phyloP scores from a whole-genome alignment of 2,797 vertebrate species.

The Siniperca scherzeri region DNA sequence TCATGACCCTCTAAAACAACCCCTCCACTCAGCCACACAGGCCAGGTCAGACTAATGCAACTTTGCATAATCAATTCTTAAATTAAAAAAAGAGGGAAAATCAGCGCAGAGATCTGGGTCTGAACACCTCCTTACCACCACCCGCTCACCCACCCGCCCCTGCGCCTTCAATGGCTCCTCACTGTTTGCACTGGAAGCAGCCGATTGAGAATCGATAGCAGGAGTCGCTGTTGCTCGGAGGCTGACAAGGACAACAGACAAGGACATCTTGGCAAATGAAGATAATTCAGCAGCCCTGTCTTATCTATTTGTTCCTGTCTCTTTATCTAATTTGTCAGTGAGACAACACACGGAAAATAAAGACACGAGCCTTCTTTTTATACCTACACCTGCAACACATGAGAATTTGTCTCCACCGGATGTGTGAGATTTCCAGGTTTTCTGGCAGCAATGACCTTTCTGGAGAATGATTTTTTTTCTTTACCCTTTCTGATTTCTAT shows the following conservation, averaged over 20 bases:
- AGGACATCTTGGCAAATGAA: slow-evolving; percentile 77
- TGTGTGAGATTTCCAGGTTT: slow-evolving; percentile 56
- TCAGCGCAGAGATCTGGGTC: slow-evolving; percentile 37
- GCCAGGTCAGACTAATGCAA: slow-evolving; percentile 52
- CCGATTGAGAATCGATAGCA: slow-evolving; percentile 78
- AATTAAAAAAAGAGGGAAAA: slow-evolving; percentile 38
- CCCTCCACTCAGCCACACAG: slow-evolving; percentile 35
- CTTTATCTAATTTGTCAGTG: slow-evolving; percentile 73
- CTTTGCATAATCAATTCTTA: slow-evolving; percentile 79
- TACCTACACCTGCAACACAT: slow-evolving; percentile 19
- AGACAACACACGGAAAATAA: slow-evolving; percentile 31
- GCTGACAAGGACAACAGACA: slow-evolving; percentile 77
- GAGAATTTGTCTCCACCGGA: slow-evolving; percentile 37
- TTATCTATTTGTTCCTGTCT: slow-evolving; percentile 79
- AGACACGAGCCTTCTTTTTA: slow-evolving; percentile 32
- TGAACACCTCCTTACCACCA: slow-evolving; percentile 22
- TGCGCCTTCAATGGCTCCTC: slow-evolving; percentile 43
- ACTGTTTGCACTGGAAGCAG: slow-evolving; percentile 60
- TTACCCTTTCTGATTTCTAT: slow-evolving; percentile 59
- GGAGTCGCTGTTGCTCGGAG: slow-evolving; percentile 52
- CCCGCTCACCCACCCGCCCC: slow-evolving; percentile 28
- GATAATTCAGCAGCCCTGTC: slow-evolving; percentile 68
- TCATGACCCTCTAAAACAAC: slow-evolving; percentile 76
- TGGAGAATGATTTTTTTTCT: slow-evolving; percentile 36
- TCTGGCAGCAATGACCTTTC: slow-evolving; percentile 69